These are phyloP conservation scores for Drosophila ogumai DNA, from an alignment of 1,140 invertebrate genomes.

Conservation along the genomic window DNA sequence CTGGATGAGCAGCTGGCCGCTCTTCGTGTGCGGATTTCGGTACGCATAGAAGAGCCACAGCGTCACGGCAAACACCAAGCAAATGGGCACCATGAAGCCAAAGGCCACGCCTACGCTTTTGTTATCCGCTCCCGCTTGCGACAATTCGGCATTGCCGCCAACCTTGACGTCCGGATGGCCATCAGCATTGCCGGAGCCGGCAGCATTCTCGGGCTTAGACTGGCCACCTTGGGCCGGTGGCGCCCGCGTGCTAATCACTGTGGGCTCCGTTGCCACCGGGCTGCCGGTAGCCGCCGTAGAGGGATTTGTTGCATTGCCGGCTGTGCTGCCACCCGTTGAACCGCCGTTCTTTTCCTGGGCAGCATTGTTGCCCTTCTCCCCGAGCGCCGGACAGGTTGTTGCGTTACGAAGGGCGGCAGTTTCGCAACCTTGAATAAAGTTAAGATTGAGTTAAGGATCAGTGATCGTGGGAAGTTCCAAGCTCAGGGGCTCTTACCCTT, in stretches of 20 bases:
- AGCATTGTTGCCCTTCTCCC: conserved; percentile 78
- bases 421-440: conserved; percentile 86
- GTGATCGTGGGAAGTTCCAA: not conserved
- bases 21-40: conserved; percentile 96
- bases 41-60: conserved; percentile 97
- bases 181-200: not conserved
- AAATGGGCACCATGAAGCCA: conserved; percentile 81
- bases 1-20: conserved; percentile 98
- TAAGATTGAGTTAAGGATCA: not conserved
- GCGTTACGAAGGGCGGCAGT: conserved; percentile 84
- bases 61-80: conserved; percentile 85
- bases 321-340: not conserved
- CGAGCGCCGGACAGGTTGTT: conserved; percentile 84
- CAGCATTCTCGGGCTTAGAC: not conserved
- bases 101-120: conserved; percentile 76
- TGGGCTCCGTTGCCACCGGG: conserved; percentile 47
- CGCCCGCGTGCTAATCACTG: conserved; percentile 46
- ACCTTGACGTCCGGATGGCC: conserved; percentile 36
- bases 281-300: conserved; percentile 5
- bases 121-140: conserved; percentile 44
- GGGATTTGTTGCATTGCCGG: conserved; percentile 5
- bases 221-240: conserved; percentile 10
- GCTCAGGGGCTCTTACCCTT: conserved; percentile 85
- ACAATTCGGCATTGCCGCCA: conserved; percentile 45
- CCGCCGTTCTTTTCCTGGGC: conserved; percentile 32